Evolutionary conservation across 1,140 invertebrate species (phyloP).

Genomic region (Hydropsyche tenuis): DNA sequence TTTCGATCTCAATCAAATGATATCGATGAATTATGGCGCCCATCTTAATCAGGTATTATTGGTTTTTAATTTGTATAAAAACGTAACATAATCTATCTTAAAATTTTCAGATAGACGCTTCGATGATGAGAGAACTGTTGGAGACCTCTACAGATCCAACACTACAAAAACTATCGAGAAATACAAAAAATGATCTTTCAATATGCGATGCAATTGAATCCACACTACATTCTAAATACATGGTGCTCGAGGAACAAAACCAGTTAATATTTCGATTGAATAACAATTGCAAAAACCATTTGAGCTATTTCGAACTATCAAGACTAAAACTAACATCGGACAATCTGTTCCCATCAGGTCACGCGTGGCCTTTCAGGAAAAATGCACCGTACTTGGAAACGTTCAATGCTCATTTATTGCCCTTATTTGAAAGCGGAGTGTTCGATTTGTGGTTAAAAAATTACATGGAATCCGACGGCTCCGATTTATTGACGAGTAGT

Average conservation of each 20-base stretch:
- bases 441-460: slow-evolving; percentile 15
- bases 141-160: slow-evolving; percentile 27
- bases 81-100: not conserved
- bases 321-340: slow-evolving; percentile 40
- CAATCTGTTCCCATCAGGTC: slow-evolving; percentile 26
- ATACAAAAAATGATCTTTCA: slow-evolving; percentile 28
- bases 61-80: no score
- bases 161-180: slow-evolving; percentile 17
- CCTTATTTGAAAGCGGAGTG: slow-evolving; percentile 35
- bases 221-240: slow-evolving; percentile 5
- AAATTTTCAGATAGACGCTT: slow-evolving; percentile 39
- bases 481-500: not conserved
- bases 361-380: slow-evolving; percentile 42
- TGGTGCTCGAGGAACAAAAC: slow-evolving; percentile 41
- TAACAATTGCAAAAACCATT: slow-evolving; percentile 28
- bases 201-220: slow-evolving; percentile 36
- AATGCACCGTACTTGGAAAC: slow-evolving; percentile 34
- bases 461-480: not conserved
- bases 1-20: slow-evolving; percentile 6
- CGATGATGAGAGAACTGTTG: slow-evolving; percentile 25
- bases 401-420: slow-evolving; percentile 33
- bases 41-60: slow-evolving; percentile 39
- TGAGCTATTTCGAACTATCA: not conserved
- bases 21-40: not conserved
- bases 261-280: slow-evolving; percentile 19